Conservation (phyloP, 2,113 vertebrate genomes). For the Barnardius zonarius region DNA sequence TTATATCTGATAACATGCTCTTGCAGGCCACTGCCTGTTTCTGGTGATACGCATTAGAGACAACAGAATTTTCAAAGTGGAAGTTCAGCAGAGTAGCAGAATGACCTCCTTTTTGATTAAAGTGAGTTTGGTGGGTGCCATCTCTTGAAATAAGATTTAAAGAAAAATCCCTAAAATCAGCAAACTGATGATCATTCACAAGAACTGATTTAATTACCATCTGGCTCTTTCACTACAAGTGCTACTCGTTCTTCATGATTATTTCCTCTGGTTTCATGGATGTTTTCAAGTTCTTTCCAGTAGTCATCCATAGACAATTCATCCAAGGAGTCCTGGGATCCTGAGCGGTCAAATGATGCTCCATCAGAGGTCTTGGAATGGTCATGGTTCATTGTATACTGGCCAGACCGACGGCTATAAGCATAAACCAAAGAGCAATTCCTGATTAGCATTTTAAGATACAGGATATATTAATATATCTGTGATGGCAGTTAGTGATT, state of each 20-base stretch:
- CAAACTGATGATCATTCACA: not conserved
- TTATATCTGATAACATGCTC: not conserved
- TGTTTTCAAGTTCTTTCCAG: slow-evolving; percentile 92
- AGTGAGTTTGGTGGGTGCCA: not conserved
- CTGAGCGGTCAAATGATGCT: slow-evolving; percentile 71
- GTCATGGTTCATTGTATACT: slow-evolving; percentile 80
- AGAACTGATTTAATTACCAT: slow-evolving; percentile 77
- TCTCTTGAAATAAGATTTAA: not conserved
- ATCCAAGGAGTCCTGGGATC: slow-evolving; percentile 92
- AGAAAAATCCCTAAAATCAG: not conserved
- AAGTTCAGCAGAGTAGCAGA: not conserved
- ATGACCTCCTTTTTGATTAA: not conserved
- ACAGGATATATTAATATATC: not conserved
- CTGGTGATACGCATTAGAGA: not conserved
- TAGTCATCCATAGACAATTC: slow-evolving; percentile 89
- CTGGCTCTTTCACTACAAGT: slow-evolving; percentile 86
- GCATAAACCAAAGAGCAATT: not conserved
- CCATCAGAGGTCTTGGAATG: slow-evolving; percentile 50
- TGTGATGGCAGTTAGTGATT: not conserved
- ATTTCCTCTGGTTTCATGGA: slow-evolving; percentile 78
- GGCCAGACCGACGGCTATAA: slow-evolving; percentile 76
- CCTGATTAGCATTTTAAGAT: not conserved
- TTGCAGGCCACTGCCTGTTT: not conserved
- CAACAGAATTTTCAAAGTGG: not conserved
- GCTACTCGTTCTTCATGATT: slow-evolving; percentile 80